These are phyloP conservation scores for Hirudo medicinalis DNA, from an alignment of 1,140 invertebrate species.

Conservation along the genomic window DNA sequence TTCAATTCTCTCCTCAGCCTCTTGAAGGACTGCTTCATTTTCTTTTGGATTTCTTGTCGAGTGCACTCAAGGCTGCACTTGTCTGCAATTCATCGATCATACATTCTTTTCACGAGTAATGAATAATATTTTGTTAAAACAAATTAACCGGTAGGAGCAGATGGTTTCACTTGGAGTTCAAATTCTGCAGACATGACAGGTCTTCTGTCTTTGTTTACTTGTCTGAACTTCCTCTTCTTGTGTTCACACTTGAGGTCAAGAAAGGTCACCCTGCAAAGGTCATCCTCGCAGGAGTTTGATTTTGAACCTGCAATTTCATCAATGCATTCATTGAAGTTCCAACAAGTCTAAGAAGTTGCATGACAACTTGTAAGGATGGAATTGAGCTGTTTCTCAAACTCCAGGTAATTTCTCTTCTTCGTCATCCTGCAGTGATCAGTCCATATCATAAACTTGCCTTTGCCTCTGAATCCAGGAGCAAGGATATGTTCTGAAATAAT, in stretches of 20 bases:
- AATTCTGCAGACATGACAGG: slow-evolving; percentile 26
- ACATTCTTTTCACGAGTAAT: no score
- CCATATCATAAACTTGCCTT: slow-evolving; percentile 16
- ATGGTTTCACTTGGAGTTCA: slow-evolving; percentile 26
- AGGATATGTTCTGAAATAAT: slow-evolving; percentile 25
- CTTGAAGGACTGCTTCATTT: slow-evolving; percentile 13
- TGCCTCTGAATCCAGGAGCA: slow-evolving; percentile 27
- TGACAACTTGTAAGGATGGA: slow-evolving; percentile 7
- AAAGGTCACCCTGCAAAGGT: slow-evolving; percentile 14
- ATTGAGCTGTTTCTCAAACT: slow-evolving; percentile 16
- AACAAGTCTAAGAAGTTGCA: not conserved
- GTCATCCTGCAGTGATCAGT: slow-evolving; percentile 17
- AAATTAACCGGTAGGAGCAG: slow-evolving; percentile 17
- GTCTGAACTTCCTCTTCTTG: slow-evolving; percentile 15
- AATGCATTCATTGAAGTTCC: not conserved
- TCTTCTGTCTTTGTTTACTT: slow-evolving; percentile 10
- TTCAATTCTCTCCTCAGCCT: slow-evolving; percentile 1
- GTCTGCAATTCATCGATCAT: not conserved
- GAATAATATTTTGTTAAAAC: not conserved
- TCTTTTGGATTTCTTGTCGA: slow-evolving; percentile 12
- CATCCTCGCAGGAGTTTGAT: slow-evolving; percentile 9
- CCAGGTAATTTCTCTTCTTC: slow-evolving; percentile 18
- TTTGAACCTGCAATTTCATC: not conserved
- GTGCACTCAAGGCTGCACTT: slow-evolving; percentile 3
- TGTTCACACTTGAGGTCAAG: slow-evolving; percentile 16